These are phyloP conservation scores for Helicoverpa armigera DNA, from an alignment of 1,140 invertebrate species.

Conservation along the genomic window DNA sequence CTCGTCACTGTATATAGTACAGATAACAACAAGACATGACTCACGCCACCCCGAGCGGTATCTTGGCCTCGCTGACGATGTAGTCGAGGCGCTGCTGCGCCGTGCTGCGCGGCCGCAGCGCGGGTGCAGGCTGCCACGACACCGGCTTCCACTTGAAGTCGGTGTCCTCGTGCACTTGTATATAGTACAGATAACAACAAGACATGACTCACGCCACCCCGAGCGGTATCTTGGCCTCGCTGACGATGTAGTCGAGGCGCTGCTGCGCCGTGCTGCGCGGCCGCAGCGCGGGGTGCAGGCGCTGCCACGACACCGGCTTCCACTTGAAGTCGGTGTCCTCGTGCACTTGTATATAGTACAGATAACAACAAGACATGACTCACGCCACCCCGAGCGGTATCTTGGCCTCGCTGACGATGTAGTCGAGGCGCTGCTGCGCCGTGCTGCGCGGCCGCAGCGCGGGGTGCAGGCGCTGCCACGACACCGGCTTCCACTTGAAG, in stretches of 20 bases:
- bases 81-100: constrained; percentile 58
- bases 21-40: not conserved
- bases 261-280: constrained; percentile 50
- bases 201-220: constrained; percentile 11
- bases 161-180: too few species aligned
- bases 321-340: constrained; percentile 67
- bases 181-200: too few species aligned
- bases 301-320: constrained; percentile 57
- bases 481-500: constrained; percentile 62
- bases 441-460: constrained; percentile 57
- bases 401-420: constrained; percentile 56
- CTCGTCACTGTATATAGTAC: too few species aligned
- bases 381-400: constrained; percentile 16
- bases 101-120: constrained; percentile 54
- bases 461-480: constrained; percentile 61
- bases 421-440: constrained; percentile 56
- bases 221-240: constrained; percentile 45
- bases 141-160: constrained; percentile 64
- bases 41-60: constrained; percentile 22
- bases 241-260: constrained; percentile 60
- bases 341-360: too few species aligned
- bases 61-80: constrained; percentile 54
- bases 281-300: constrained; percentile 63
- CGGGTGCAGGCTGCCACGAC: constrained; percentile 62
- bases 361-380: not conserved